Conservation (phyloP, 1,140 invertebrate genomes). For the Lerema accius region DNA sequence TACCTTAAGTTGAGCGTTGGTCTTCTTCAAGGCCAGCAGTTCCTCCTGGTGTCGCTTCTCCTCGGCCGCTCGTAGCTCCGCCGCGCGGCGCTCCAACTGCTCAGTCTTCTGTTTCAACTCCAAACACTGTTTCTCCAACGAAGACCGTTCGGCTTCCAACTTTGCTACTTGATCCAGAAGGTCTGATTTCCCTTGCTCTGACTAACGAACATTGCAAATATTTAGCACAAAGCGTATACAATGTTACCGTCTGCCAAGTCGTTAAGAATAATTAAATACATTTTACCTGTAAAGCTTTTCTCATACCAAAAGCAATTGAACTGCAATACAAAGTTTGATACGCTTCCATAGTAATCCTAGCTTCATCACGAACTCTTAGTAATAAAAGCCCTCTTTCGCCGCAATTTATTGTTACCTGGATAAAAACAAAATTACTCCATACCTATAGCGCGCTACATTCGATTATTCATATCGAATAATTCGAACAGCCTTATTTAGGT, state of each 20-base stretch:
- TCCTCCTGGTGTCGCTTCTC: conserved; percentile 96
- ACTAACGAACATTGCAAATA: conserved; percentile 63
- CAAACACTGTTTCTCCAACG: conserved; percentile 90
- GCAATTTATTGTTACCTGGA: conserved; percentile 98
- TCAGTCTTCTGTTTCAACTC: conserved; percentile 93
- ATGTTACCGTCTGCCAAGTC: too few relatives aligned
- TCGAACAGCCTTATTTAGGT: too few relatives aligned
- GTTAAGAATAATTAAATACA: too few relatives aligned
- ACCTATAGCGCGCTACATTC: too few relatives aligned
- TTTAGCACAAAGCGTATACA: too few relatives aligned
- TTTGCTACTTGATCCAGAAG: conserved; percentile 83
- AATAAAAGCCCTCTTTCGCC: conserved; percentile 97
- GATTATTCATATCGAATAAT: too few relatives aligned
- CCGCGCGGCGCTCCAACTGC: conserved; percentile 92
- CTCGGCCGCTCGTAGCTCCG: conserved; percentile 92
- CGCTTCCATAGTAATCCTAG: conserved; percentile 97
- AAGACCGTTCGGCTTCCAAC: conserved; percentile 87
- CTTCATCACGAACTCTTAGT: conserved; percentile 96
- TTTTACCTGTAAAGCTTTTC: conserved; percentile 95
- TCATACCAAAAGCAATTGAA: conserved; percentile 98
- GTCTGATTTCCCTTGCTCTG: conserved; percentile 86
- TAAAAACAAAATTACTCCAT: conserved; percentile 15
- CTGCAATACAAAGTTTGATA: conserved; percentile 98
- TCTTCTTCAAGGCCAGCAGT: conserved; percentile 95
- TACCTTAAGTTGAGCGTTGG: conserved; percentile 96